A percentile compares a stretch with the other conserved stretches of the same genome.
These are phyloP conservation scores for Ormyrus nitidulus DNA, from an alignment of 2,888 invertebrate species.

Conservation along the genomic window DNA sequence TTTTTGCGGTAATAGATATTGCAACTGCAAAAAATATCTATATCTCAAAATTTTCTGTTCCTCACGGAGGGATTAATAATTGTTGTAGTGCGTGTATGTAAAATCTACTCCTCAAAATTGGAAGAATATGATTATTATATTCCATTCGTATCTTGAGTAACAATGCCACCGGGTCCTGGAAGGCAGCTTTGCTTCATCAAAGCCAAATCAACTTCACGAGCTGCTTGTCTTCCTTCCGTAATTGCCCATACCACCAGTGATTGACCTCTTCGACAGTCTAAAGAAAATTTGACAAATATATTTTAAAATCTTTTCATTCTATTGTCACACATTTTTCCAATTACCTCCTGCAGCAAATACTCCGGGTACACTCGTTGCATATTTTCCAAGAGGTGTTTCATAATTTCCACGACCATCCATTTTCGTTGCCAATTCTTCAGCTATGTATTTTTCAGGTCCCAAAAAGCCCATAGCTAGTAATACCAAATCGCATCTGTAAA, in stretches of 20 bases:
- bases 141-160: conserved; percentile 72
- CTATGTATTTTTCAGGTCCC: conserved; percentile 94
- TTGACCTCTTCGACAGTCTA: conserved; percentile 99
- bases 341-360: conserved; percentile 97
- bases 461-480: conserved; percentile 99
- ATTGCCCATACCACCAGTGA: conserved; percentile 99
- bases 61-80: conserved; percentile 50
- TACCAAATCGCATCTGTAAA: conserved; percentile 92
- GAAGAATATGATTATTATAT: conserved; percentile 51
- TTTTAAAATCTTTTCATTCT: conserved; percentile 8
- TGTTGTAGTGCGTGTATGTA: conserved; percentile 52
- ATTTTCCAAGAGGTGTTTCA: conserved; percentile 86
- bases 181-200: conserved; percentile 88
- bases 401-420: conserved; percentile 96
- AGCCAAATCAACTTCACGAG: conserved; percentile 92
- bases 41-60: conserved; percentile 31
- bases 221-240: conserved; percentile 98
- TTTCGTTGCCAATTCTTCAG: conserved; percentile 86
- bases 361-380: conserved; percentile 86
- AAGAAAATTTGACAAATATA: neutral
- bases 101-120: conserved; percentile 53
- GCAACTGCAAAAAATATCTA: conserved; percentile 51
- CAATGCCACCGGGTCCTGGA: conserved; percentile 95
- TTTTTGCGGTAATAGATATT: conserved; percentile 49
- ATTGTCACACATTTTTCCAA: conserved; percentile 56